A percentile compares a stretch with the other conserved stretches of the same genome.
Conservation (phyloP, 2,888 invertebrate species). For the Drosophila quinaria region DNA sequence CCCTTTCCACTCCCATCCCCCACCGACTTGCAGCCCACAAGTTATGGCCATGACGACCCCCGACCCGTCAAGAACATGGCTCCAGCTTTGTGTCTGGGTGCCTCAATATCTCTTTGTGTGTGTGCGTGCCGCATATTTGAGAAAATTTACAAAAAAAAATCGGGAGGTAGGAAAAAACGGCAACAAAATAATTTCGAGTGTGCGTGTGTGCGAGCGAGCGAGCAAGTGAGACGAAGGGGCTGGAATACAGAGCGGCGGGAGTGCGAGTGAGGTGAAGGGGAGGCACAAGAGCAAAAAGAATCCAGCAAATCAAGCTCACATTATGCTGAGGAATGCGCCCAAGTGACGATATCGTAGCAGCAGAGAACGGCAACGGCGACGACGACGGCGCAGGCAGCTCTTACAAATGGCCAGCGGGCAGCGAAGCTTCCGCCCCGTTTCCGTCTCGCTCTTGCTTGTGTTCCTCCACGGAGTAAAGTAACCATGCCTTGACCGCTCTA, state of each 20-base stretch:
- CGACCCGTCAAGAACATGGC: slow-evolving; percentile 67
- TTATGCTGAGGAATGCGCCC: slow-evolving; percentile 84
- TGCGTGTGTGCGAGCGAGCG: slow-evolving; percentile 47
- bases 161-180: slow-evolving; percentile 55
- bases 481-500: slow-evolving; percentile 33
- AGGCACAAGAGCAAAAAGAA: slow-evolving; percentile 72
- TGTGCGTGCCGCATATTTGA: slow-evolving; percentile 72
- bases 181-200: slow-evolving; percentile 77
- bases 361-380: slow-evolving; percentile 55
- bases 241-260: slow-evolving; percentile 28
- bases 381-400: slow-evolving; percentile 48
- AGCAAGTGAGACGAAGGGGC: slow-evolving; percentile 22
- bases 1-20: neutral
- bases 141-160: slow-evolving; percentile 51
- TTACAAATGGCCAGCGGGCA: slow-evolving; percentile 75
- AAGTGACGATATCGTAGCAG: slow-evolving; percentile 84
- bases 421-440: slow-evolving; percentile 22
- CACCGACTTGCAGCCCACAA: slow-evolving; percentile 45
- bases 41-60: slow-evolving; percentile 67
- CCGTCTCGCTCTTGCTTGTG: neutral
- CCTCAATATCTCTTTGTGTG: slow-evolving; percentile 5
- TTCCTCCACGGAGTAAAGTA: slow-evolving; percentile 16
- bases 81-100: slow-evolving; percentile 43
- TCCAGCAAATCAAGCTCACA: slow-evolving; percentile 85
- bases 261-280: slow-evolving; percentile 17